A percentile compares a stretch with the other conserved stretches of the same genome.
These are phyloP conservation scores for Percina caprodes DNA, from an alignment of 2,113 vertebrate species.

Conservation along the genomic window DNA sequence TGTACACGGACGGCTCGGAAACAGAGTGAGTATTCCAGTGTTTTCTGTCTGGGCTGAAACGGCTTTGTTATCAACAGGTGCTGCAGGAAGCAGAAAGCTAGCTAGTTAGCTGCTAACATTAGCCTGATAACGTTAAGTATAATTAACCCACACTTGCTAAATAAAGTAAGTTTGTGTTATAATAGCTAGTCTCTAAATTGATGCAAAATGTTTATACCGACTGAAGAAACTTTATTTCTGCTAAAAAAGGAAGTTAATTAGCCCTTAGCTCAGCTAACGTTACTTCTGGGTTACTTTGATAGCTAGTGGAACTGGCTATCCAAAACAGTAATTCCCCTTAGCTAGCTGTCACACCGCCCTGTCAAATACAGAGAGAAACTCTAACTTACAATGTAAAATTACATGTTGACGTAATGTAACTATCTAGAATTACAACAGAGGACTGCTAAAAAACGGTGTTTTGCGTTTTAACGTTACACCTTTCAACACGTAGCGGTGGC, in stretches of 20 bases:
- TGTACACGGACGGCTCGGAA: neutral
- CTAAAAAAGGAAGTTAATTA: neutral
- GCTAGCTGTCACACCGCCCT: conserved; percentile 32
- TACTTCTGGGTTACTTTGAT: neutral
- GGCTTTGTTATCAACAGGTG: conserved; percentile 84
- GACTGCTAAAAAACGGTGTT: neutral
- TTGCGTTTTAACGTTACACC: neutral
- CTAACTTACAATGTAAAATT: neutral
- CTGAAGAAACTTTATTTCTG: rapidly evolving
- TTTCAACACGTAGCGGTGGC: neutral
- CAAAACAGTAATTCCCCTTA: neutral
- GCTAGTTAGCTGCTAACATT: conserved; percentile 70
- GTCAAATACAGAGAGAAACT: neutral
- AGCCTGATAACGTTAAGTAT: conserved; percentile 24
- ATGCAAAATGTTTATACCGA: rapidly evolving
- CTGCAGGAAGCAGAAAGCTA: conserved; percentile 58
- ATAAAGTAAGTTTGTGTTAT: neutral
- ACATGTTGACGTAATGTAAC: neutral
- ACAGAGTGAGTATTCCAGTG: conserved; percentile 64
- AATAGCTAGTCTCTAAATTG: neutral
- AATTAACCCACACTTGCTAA: neutral
- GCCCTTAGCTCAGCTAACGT: neutral
- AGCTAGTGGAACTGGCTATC: neutral
- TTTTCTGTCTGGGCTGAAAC: conserved; percentile 33
- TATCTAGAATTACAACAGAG: neutral